These are phyloP conservation scores for Heliconius congener DNA, from an alignment of 1,140 invertebrate genomes.

Conservation along the genomic window DNA sequence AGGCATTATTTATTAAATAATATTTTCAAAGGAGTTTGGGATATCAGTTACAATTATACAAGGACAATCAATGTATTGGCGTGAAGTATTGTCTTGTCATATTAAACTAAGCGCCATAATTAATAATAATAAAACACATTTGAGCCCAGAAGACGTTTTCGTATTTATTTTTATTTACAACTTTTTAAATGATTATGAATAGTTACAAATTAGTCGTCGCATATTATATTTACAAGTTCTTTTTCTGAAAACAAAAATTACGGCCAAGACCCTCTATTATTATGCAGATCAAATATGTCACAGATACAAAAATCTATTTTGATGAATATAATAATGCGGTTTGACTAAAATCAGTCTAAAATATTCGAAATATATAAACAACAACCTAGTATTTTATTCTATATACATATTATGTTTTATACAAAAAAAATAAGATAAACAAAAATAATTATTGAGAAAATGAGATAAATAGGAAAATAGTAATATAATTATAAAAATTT, in stretches of 20 bases:
- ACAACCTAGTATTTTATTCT: background rate
- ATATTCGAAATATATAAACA: background rate
- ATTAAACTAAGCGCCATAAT: background rate
- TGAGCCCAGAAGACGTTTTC: background rate
- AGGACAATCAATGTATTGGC: no score
- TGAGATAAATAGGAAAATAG: background rate
- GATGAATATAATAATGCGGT: background rate
- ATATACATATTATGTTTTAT: background rate
- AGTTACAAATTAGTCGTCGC: background rate
- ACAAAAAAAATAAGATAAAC: background rate
- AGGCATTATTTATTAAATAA: no score
- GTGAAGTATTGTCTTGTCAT: background rate
- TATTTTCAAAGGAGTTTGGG: no score
- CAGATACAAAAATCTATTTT: background rate
- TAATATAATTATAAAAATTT: background rate
- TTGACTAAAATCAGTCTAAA: background rate
- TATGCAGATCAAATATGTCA: background rate
- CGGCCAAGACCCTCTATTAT: background rate
- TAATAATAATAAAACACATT: background rate
- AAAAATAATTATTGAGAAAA: background rate
- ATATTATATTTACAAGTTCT: background rate
- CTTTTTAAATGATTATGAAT: background rate
- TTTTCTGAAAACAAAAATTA: background rate
- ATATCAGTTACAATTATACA: no score
- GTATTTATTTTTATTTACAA: slow-evolving; percentile 6